These are phyloP conservation scores for Perithous albicinctus DNA, from an alignment of 2,888 invertebrate genomes.

Conservation along the genomic window DNA sequence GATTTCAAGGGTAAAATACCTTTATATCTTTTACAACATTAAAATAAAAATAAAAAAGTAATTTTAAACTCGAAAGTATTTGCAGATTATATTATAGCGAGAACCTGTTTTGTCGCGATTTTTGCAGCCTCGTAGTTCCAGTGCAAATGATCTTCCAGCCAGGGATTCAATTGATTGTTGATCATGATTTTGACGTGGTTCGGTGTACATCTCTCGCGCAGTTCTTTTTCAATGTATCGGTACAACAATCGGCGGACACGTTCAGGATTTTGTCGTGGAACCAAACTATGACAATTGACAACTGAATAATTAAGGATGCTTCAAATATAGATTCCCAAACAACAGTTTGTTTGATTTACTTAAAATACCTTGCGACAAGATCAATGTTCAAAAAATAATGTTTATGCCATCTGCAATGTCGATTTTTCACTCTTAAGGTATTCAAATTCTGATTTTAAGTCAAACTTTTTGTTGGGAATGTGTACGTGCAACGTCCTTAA, in stretches of 20 bases:
- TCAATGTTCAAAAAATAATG: no score
- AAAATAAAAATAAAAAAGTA: neutral
- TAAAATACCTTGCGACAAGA: no score
- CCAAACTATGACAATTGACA: conserved; percentile 61
- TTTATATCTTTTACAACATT: neutral
- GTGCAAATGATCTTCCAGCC: conserved; percentile 83
- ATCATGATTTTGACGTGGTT: conserved; percentile 67
- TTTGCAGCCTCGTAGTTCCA: conserved; percentile 84
- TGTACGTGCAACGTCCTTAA: no score
- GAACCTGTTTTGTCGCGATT: conserved; percentile 84
- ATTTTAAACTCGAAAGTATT: neutral
- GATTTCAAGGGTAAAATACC: neutral
- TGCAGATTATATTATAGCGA: neutral
- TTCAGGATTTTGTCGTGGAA: conserved; percentile 69
- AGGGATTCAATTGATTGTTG: conserved; percentile 77
- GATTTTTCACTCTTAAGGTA: no score
- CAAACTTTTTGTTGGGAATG: no score
- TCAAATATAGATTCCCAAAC: no score
- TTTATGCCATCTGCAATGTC: no score
- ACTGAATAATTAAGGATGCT: conserved; percentile 3
- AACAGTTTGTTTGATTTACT: no score
- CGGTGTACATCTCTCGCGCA: conserved; percentile 65
- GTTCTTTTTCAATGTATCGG: conserved; percentile 61
- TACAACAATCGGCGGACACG: conserved; percentile 59
- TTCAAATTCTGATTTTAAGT: no score